phyloP scores from a whole-genome alignment of 2,113 vertebrate genomes.

The Dasypus novemcinctus region DNA sequence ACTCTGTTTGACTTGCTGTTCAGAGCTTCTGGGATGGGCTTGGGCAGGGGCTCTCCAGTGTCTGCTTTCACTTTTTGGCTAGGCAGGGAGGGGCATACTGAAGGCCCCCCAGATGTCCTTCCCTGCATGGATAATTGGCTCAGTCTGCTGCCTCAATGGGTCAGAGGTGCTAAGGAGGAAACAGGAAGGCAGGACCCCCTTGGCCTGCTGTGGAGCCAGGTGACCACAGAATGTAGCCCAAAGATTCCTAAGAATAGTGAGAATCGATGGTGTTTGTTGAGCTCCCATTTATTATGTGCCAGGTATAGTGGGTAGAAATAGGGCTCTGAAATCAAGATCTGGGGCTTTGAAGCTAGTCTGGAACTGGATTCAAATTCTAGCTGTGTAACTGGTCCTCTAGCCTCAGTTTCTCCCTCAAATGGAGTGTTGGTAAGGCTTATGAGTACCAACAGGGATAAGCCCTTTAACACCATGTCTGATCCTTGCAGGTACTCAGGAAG shows the following conservation, averaged over 20 bases:
- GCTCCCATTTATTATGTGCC: too few relatives aligned
- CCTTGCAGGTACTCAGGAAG: background rate
- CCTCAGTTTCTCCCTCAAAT: background rate
- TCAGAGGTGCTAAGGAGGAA: accelerated
- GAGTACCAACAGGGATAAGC: background rate
- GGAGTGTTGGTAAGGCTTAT: background rate
- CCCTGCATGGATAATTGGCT: background rate
- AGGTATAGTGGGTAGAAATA: too few relatives aligned
- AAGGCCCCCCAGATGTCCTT: background rate
- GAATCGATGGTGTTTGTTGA: too few relatives aligned
- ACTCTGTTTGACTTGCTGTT: background rate
- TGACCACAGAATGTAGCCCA: background rate
- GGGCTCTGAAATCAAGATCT: too few relatives aligned
- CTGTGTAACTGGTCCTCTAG: accelerated
- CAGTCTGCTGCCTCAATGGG: background rate
- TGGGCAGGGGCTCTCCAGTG: background rate
- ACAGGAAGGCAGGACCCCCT: accelerated
- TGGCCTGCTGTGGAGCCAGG: background rate
- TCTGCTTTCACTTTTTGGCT: background rate
- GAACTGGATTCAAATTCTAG: background rate
- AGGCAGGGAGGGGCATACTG: too few relatives aligned
- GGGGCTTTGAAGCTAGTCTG: background rate
- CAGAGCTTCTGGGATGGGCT: background rate
- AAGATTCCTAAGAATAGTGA: accelerated
- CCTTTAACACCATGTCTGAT: background rate